Percentiles rank a stretch among this genome's conserved stretches.
Conservation (phyloP, 2,888 invertebrate species). For the Cerastis leucographa region DNA sequence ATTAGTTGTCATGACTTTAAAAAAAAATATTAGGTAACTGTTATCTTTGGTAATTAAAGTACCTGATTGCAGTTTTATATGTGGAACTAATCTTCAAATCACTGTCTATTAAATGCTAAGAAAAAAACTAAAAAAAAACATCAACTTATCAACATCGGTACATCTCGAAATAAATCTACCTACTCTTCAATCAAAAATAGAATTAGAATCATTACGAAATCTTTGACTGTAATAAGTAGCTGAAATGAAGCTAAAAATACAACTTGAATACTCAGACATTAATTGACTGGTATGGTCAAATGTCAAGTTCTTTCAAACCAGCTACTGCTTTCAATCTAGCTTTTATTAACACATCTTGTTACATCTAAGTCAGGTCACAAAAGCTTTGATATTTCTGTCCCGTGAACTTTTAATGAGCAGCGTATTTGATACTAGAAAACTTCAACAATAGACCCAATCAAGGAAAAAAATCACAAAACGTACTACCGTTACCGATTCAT, state of each 20-base stretch:
- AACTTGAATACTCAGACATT: constrained; percentile 12
- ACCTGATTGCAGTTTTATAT: not conserved
- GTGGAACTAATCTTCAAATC: not conserved
- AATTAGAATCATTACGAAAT: constrained; percentile 13
- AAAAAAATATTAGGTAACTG: not conserved
- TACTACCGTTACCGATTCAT: constrained; percentile 76
- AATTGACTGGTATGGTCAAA: constrained; percentile 41
- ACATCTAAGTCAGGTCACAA: constrained; percentile 30
- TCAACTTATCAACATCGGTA: constrained; percentile 1
- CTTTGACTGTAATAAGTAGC: constrained; percentile 3
- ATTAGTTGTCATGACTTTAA: not conserved
- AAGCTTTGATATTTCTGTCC: constrained; percentile 38
- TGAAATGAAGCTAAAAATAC: constrained; percentile 31
- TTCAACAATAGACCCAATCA: constrained; percentile 86
- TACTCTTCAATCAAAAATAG: constrained; percentile 18
- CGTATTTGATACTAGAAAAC: constrained; percentile 68
- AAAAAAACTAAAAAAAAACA: not conserved
- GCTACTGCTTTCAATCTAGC: constrained; percentile 44
- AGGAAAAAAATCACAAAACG: constrained; percentile 75
- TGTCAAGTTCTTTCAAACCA: constrained; percentile 31
- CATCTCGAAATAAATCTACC: constrained; percentile 4
- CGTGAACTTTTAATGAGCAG: constrained; percentile 75
- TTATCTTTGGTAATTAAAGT: not conserved
- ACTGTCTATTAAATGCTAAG: not conserved
- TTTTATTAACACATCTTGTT: constrained; percentile 53